Base-by-base conservation (phyloP, 2,888 invertebrate genomes). In the Coleophora deauratella region DNA sequence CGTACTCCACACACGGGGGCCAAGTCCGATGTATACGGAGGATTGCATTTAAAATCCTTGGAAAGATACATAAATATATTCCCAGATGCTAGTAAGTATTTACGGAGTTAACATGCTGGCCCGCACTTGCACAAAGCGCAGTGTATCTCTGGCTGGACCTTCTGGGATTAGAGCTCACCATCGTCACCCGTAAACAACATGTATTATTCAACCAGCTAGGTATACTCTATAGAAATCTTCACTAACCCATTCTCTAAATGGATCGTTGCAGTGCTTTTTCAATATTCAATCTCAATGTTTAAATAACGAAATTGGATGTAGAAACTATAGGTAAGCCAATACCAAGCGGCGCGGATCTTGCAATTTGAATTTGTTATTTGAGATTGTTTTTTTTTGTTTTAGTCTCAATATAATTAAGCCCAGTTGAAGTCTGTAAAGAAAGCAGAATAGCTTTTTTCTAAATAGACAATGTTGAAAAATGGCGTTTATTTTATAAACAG, bases 291-390 rank as follows among this genome's bases (percentile, higher is more conserved):
- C 67, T 58, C 64, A 52, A 69, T 75, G 66, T 75, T 75, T 72
- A 71, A 78, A 75, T 72, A 72, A 72, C 61, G 67, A 66, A 71
- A 77, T 76, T 74, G 71, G 66, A 77, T 72, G 65, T 50, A 55
- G 57, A 49, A 58, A 62, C 57, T 21, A 21, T n/a, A n/a, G n/a
- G n/a, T n/a, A n/a, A 3, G 56, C 59, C 64, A 60, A 63, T 58
- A 55, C 43, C 34, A 47, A 54, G 56, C 57, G 45, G 47, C 57
- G 55, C 51, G 52, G 48, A 59, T 58, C 55, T 57, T 57, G 47
- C 57, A 55, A 47, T 37, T 27, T 41, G 14, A 21, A 30, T 21
- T 21, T 21, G 21, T 21, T 4, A 21, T 6, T 3, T 4, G 21
- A 6, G 21, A 6, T 4, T 21, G 21, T 21, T 4, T 6, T 21